Conservation (phyloP, 1,140 invertebrate genomes). For the Penaeus vannamei region DNA sequence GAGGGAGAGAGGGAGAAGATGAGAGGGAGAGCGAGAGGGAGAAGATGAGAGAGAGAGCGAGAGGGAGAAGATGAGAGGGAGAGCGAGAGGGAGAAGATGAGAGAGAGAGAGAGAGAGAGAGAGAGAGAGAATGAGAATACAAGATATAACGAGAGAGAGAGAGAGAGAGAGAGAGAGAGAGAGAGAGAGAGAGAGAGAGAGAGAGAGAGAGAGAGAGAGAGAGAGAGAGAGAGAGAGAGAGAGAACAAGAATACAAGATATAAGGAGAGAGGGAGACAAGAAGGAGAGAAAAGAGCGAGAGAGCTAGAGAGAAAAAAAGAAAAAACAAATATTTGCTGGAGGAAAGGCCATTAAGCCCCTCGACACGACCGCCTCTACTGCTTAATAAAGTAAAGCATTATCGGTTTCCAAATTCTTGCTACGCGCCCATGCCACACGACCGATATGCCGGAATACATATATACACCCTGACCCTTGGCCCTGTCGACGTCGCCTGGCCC, state of each 20-base stretch:
- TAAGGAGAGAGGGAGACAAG: neutral
- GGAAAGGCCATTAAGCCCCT: too few relatives aligned
- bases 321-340: too few relatives aligned
- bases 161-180: neutral
- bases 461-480: too few relatives aligned
- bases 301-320: neutral
- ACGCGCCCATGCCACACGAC: too few relatives aligned
- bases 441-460: too few relatives aligned
- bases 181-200: neutral
- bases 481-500: too few relatives aligned
- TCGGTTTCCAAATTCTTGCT: too few relatives aligned
- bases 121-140: neutral
- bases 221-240: neutral
- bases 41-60: neutral
- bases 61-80: neutral
- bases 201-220: neutral
- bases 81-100: neutral
- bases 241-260: neutral
- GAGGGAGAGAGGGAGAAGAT: neutral
- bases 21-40: neutral
- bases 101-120: neutral
- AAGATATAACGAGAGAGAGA: neutral
- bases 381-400: too few relatives aligned
- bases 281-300: neutral
- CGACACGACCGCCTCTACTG: too few relatives aligned